phyloP scores from a whole-genome alignment of 2,888 invertebrate species.

The Epiblema foenella region DNA sequence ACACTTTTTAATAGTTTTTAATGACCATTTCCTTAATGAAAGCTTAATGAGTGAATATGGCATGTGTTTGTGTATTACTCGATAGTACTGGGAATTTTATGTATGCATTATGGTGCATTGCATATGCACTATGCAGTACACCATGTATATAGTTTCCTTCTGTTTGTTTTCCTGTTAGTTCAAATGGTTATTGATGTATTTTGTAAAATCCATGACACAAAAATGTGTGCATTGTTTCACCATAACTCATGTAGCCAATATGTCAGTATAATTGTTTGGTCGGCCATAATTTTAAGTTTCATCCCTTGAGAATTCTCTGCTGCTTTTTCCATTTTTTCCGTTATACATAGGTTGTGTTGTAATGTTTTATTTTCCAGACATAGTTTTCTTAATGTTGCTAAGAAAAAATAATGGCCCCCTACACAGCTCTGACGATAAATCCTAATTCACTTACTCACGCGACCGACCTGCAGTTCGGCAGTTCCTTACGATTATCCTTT shows the following conservation, averaged over 20 bases:
- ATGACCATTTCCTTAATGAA: constrained; percentile 75
- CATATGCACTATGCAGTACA: too few species aligned
- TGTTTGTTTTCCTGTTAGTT: constrained; percentile 20
- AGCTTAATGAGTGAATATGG: constrained; percentile 73
- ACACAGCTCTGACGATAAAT: constrained; percentile 49
- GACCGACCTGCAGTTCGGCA: constrained; percentile 51
- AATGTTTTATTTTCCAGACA: too few species aligned
- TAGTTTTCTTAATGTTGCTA: constrained; percentile 33
- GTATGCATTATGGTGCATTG: constrained; percentile 2
- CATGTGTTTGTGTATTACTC: constrained; percentile 30
- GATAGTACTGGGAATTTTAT: constrained; percentile 21
- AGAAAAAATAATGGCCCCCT: constrained; percentile 51
- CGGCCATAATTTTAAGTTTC: background rate
- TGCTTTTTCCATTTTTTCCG: background rate
- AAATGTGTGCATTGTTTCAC: background rate
- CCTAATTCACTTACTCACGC: constrained; percentile 52
- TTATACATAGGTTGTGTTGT: background rate
- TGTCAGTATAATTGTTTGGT: background rate
- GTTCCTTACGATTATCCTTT: constrained; percentile 48
- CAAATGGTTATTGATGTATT: background rate
- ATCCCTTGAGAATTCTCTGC: background rate
- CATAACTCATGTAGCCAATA: background rate
- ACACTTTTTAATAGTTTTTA: constrained; percentile 78
- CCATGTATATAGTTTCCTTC: constrained; percentile 6
- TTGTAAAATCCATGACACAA: background rate